phyloP scores from a whole-genome alignment of 1,140 invertebrate species.

The Antheraea mylitta region DNA sequence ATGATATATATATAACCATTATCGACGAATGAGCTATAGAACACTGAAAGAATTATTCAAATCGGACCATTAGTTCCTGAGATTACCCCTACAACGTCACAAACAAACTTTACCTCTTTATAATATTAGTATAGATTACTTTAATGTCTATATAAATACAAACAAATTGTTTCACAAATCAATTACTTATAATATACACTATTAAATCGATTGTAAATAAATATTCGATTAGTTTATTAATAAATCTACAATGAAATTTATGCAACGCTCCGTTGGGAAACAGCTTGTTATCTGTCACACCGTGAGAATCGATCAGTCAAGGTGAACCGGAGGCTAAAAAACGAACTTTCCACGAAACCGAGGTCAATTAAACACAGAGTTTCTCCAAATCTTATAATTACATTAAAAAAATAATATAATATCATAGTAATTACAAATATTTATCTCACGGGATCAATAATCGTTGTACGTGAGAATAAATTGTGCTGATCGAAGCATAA shows the following conservation, averaged over 20 bases:
- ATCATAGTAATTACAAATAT: background rate
- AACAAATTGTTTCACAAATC: no score
- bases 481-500: constrained; percentile 15
- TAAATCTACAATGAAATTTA: constrained; percentile 11
- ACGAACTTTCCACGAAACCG: constrained; percentile 58
- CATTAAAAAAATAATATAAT: constrained; percentile 1
- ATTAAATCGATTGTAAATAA: background rate
- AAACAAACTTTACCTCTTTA: no score
- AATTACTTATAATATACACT: background rate
- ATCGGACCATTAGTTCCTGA: no score
- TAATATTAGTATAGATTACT: no score
- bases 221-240: background rate
- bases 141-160: no score
- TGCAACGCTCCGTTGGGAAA: constrained; percentile 22
- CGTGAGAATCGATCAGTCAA: constrained; percentile 64
- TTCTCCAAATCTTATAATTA: constrained; percentile 62
- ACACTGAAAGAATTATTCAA: no score
- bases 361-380: constrained; percentile 59
- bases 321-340: constrained; percentile 56
- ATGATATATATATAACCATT: no score
- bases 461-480: constrained; percentile 12
- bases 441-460: background rate
- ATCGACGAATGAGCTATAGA: no score
- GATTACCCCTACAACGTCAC: no score
- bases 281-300: constrained; percentile 38